Percentiles rank a stretch among this genome's conserved stretches.
Evolutionary conservation across 2,888 invertebrate species (phyloP).

Genomic region (Hipparchia semele): DNA sequence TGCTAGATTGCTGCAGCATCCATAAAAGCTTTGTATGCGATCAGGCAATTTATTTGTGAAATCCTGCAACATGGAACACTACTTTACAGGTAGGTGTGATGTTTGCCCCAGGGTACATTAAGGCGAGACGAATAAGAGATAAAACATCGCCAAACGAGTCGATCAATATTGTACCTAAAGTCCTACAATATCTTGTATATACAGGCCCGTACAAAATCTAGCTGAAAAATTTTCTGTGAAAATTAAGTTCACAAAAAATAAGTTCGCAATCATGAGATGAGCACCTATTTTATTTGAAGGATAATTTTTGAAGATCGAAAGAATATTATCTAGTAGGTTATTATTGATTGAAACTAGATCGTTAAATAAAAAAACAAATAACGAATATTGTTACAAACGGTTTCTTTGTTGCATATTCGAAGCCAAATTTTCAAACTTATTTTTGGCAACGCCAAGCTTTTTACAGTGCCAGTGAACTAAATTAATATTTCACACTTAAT

Average conservation of each 20-base stretch:
- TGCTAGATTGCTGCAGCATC: constrained; percentile 40
- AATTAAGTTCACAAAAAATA: too few relatives aligned
- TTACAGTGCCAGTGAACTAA: constrained; percentile 21
- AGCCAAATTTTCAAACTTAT: constrained; percentile 21
- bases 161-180: not conserved
- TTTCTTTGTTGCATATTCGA: too few relatives aligned
- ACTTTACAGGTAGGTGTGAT: constrained; percentile 60
- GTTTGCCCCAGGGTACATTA: constrained; percentile 49
- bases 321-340: too few relatives aligned
- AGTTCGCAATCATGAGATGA: too few relatives aligned
- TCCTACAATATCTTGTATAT: not conserved
- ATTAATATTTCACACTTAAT: constrained; percentile 13
- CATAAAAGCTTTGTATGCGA: constrained; percentile 53
- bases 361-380: not conserved
- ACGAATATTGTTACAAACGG: too few relatives aligned
- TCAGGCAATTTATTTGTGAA: constrained; percentile 55
- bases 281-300: too few relatives aligned
- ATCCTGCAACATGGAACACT: constrained; percentile 58
- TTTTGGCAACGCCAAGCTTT: constrained; percentile 19
- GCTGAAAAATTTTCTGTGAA: not conserved
- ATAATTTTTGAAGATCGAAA: too few relatives aligned
- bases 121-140: constrained; percentile 13
- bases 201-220: not conserved
- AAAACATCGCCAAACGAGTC: not conserved
- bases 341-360: too few relatives aligned